A percentile compares a stretch with the other conserved stretches of the same genome.
Conservation (phyloP, 2,797 vertebrate genomes). For the Oophaga sylvatica region DNA sequence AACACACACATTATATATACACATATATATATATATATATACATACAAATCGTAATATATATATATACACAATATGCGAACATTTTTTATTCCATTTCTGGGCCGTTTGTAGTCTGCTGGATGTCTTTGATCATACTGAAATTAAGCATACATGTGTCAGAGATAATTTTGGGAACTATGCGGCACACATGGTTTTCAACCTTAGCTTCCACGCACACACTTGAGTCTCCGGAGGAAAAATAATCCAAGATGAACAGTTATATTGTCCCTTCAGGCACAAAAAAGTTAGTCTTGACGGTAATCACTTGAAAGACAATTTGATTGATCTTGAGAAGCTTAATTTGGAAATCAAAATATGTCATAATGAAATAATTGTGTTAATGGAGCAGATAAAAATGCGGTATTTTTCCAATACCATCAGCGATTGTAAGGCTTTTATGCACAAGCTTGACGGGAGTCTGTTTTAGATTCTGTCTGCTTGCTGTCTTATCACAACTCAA, state of each 20-base stretch:
- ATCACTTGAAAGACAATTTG: slow-evolving; percentile 35
- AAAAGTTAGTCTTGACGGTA: slow-evolving; percentile 33
- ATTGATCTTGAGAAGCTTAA: slow-evolving; percentile 50
- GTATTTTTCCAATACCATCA: slow-evolving; percentile 18
- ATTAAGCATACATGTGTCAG: not conserved
- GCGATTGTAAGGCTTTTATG: not conserved
- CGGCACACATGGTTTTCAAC: slow-evolving; percentile 11
- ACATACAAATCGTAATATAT: not conserved
- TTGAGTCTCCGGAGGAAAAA: slow-evolving; percentile 24
- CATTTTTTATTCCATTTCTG: not conserved
- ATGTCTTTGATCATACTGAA: slow-evolving; percentile 22
- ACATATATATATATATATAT: too few relatives aligned
- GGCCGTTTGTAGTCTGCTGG: not conserved
- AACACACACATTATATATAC: too few relatives aligned
- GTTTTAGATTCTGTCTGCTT: slow-evolving; percentile 57
- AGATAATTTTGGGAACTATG: slow-evolving; percentile 20
- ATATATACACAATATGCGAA: not conserved
- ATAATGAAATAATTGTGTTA: slow-evolving; percentile 56
- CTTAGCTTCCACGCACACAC: slow-evolving; percentile 21
- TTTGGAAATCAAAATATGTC: slow-evolving; percentile 42
- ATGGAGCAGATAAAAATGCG: slow-evolving; percentile 37
- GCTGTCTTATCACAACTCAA: slow-evolving; percentile 61
- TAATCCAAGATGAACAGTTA: slow-evolving; percentile 42
- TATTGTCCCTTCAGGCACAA: slow-evolving; percentile 39
- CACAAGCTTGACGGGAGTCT: slow-evolving; percentile 18